Conservation (phyloP, 2,888 invertebrate genomes). For the Gnatocerus cornutus region DNA sequence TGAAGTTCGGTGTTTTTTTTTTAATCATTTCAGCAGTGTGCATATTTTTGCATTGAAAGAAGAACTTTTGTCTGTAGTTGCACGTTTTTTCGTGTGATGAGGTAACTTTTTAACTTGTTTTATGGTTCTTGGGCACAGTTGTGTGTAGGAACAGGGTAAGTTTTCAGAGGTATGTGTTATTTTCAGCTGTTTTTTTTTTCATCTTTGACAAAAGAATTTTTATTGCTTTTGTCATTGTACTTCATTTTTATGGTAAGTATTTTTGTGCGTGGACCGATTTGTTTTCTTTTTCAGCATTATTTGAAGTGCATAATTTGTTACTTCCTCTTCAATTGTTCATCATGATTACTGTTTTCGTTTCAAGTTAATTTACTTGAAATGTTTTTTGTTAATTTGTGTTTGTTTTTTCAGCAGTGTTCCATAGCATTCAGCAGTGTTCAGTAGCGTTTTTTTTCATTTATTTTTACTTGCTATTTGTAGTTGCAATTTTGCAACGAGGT, state of each 20-base stretch:
- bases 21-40: background rate
- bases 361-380: background rate
- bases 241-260: no score
- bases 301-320: no score
- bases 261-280: no score
- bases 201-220: no score
- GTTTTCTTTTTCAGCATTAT: no score
- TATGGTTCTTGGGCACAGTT: background rate
- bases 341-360: no score
- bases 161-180: background rate
- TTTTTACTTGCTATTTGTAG: constrained; percentile 10
- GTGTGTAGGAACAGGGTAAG: constrained; percentile 9
- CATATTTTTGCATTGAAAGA: constrained; percentile 6
- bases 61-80: constrained; percentile 50
- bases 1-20: constrained; percentile 25
- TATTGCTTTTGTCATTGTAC: no score
- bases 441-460: constrained; percentile 5
- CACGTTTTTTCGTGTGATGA: constrained; percentile 55
- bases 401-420: constrained; percentile 7
- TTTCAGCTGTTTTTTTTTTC: no score
- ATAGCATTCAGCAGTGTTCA: no score
- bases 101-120: constrained; percentile 33
- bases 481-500: constrained; percentile 37
- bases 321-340: no score
- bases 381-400: constrained; percentile 4